A percentile compares a stretch with the other conserved stretches of the same genome.
These are phyloP conservation scores for Gnathonemus longibarbis DNA, from an alignment of 2,113 vertebrate species.

Conservation along the genomic window DNA sequence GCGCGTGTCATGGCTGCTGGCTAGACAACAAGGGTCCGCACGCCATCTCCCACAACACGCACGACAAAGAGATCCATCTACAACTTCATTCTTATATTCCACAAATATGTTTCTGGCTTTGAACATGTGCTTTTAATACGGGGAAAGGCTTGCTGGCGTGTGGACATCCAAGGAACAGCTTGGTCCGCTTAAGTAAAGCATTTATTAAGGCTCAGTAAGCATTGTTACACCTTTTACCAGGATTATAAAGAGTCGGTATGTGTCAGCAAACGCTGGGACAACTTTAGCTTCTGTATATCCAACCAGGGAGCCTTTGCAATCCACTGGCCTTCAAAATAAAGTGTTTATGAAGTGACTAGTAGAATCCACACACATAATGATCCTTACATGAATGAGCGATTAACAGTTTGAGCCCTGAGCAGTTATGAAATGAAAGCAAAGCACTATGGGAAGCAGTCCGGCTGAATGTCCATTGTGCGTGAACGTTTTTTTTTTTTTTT, in stretches of 20 bases:
- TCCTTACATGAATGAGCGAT: constrained; percentile 1
- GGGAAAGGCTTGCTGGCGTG: not conserved
- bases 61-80: not conserved
- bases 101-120: not conserved
- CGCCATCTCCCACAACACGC: not conserved
- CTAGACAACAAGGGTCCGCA: not conserved
- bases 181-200: not conserved
- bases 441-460: not conserved
- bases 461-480: not conserved
- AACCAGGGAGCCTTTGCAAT: not conserved
- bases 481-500: not conserved
- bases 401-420: not conserved
- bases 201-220: not conserved
- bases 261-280: not conserved
- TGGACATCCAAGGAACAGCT: not conserved
- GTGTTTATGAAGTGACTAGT: not conserved
- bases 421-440: not conserved
- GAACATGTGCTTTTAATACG: not conserved
- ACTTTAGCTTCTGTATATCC: not conserved
- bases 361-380: constrained; percentile 4
- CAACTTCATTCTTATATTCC: not conserved
- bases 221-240: not conserved
- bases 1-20: not conserved
- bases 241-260: not conserved
- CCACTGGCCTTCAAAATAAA: not conserved